Percentiles rank a stretch among this genome's conserved stretches.
phyloP scores from a whole-genome alignment of 2,888 invertebrate genomes.

The Drosophila pullipes region DNA sequence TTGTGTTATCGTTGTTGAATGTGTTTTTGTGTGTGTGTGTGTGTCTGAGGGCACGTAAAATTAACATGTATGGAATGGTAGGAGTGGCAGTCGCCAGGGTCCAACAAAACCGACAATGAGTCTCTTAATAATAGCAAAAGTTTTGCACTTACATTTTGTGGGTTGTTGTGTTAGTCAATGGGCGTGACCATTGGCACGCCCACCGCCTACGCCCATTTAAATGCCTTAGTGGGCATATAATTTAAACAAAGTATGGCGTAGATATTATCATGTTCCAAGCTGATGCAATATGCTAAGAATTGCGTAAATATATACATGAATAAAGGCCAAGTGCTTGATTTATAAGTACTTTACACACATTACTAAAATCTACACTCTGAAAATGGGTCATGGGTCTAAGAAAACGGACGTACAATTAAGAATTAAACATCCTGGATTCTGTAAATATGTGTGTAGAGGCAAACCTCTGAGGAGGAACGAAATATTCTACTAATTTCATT shows the following conservation, averaged over 20 bases:
- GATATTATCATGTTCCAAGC: slow-evolving; percentile 41
- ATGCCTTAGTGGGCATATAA: slow-evolving; percentile 52
- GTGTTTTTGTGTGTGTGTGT: slow-evolving; percentile 1
- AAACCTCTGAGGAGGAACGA: not conserved
- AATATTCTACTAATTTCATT: not conserved
- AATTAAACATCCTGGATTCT: not conserved
- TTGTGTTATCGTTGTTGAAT: slow-evolving; percentile 43
- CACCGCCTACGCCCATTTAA: slow-evolving; percentile 33
- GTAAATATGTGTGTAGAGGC: not conserved
- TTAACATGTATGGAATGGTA: slow-evolving; percentile 31
- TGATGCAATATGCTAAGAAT: slow-evolving; percentile 35
- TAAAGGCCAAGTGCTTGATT: slow-evolving; percentile 45
- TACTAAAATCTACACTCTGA: not conserved
- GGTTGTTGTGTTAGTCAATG: slow-evolving; percentile 8
- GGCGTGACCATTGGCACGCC: slow-evolving; percentile 39
- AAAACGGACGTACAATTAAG: not conserved
- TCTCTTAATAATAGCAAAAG: slow-evolving; percentile 78
- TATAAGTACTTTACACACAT: slow-evolving; percentile 29
- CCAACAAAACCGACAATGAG: slow-evolving; percentile 78
- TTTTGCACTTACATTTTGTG: slow-evolving; percentile 72
- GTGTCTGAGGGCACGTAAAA: slow-evolving; percentile 13
- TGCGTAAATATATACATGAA: slow-evolving; percentile 23
- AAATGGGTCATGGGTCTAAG: not conserved
- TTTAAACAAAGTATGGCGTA: slow-evolving; percentile 42
- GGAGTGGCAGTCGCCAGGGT: slow-evolving; percentile 60